Evolutionary conservation across 92 coral and sea anemone species (phyloP), one percentile per base, ranked within the genome.

Genomic region (Bergia puertoricense): DNA sequence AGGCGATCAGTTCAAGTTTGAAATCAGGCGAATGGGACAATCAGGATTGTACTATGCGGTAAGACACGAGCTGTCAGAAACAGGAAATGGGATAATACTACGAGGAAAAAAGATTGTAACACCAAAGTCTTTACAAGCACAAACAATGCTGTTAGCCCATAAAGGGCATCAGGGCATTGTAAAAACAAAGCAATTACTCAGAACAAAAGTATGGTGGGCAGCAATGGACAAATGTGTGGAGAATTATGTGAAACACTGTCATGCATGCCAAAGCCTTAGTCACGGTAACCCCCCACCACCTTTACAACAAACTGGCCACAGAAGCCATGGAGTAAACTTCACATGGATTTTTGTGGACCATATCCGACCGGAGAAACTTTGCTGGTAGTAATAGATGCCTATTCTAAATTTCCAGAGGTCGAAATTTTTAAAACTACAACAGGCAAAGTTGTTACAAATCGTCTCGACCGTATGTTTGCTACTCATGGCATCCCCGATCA

Each of bases 91-190:
- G 78, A 74, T 74, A 74, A 74, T 74, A 74, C 82, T 89, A 51
- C 80, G 91, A n/a, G 91, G 91, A 74, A 81, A 81, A 30, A 69
- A 48, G 54, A 36, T 89, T 71, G 88, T 89, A 54, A 73, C 82
- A 51, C 91, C 88, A 81, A 43, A 89, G 38, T 71, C 85, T 0
- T 50, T 80, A 80, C 85, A 80, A 51, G 69, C 44, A 48, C 84
- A 57, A 48, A 80, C 71, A 54, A 30, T 80, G 68, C 22, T 39
- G 71, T 48, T 80, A 80, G 85, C 85, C 66, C 69, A 80, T 79
- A 51, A 50, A 46, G 85, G 85, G 10, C 85, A 80, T 80, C 85
- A 30, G 71, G 69, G 69, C 68, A 80, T 80, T 37, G 85, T 50
- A 80, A 80, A 79, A 80, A 80, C 85, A 51, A 80, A 80, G 46